Evolutionary conservation across 2,888 invertebrate genomes (phyloP).

Genomic region (Theodoxus fluviatilis): DNA sequence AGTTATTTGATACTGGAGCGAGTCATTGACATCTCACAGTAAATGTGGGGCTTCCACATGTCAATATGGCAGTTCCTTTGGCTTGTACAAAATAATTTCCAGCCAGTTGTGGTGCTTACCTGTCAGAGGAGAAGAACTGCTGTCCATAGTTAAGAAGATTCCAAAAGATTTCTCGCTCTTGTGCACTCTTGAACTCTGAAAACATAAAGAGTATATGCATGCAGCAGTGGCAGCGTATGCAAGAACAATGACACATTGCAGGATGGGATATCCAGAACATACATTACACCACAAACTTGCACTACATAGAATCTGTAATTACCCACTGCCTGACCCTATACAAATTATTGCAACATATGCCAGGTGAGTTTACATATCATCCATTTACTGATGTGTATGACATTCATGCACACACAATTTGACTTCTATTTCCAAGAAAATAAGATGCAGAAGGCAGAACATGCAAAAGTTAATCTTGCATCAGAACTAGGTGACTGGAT

Average conservation of each 20-base stretch:
- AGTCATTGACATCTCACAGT: neutral
- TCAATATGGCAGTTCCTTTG: constrained; percentile 9
- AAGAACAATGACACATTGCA: neutral
- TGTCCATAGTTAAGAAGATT: constrained; percentile 93
- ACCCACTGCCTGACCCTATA: too few relatives aligned
- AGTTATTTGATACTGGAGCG: neutral
- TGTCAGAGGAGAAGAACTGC: constrained; percentile 88
- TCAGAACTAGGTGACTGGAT: too few relatives aligned
- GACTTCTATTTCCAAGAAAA: too few relatives aligned
- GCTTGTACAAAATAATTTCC: neutral
- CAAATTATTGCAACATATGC: too few relatives aligned
- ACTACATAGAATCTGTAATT: neutral
- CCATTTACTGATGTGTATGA: too few relatives aligned
- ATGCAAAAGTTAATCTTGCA: too few relatives aligned
- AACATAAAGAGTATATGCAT: constrained; percentile 19
- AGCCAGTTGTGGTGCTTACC: constrained; percentile 43
- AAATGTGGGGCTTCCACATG: too few relatives aligned
- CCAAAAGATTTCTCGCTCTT: constrained; percentile 84
- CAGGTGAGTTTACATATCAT: too few relatives aligned
- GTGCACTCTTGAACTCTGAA: constrained; percentile 74
- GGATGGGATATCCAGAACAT: neutral
- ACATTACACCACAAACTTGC: neutral
- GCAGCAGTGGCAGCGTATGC: too few relatives aligned
- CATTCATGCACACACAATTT: too few relatives aligned
- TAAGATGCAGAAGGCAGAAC: too few relatives aligned